phyloP scores from a whole-genome alignment of 1,140 invertebrate genomes.

The Drosophila simulans region DNA sequence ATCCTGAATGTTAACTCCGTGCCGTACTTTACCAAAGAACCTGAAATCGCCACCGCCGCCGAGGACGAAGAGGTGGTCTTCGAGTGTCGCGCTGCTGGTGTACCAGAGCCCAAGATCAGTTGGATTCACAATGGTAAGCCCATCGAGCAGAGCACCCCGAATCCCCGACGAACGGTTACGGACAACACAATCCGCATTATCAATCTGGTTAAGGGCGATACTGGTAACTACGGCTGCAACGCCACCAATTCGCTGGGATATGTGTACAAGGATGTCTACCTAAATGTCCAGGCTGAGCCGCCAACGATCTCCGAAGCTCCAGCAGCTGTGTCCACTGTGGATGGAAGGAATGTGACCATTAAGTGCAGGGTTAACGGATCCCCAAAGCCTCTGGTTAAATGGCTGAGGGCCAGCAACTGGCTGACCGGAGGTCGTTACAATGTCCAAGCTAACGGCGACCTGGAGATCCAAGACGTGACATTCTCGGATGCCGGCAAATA shows the following conservation, averaged over 20 bases:
- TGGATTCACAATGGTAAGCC: conserved; percentile 99
- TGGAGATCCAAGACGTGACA: conserved; percentile 93
- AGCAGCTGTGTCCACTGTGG: conserved; percentile 91
- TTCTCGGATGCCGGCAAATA: conserved; percentile 95
- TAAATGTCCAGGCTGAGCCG: conserved; percentile 97
- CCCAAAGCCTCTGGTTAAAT: conserved; percentile 97
- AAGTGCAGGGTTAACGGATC: conserved; percentile 98
- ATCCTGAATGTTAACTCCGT: conserved; percentile 92
- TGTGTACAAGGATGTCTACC: conserved; percentile 98
- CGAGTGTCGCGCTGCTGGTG: conserved; percentile 93
- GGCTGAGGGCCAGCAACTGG: conserved; percentile 92
- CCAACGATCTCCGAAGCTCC: conserved; percentile 96
- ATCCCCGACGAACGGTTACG: conserved; percentile 89
- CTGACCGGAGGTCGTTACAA: conserved; percentile 90
- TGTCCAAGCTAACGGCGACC: conserved; percentile 91
- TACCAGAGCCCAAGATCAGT: conserved; percentile 94
- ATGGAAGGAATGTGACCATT: conserved; percentile 92
- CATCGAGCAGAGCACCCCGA: conserved; percentile 90
- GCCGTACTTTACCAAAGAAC: conserved; percentile 97
- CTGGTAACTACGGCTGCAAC: conserved; percentile 99
- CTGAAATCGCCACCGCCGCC: conserved; percentile 93
- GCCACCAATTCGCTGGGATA: conserved; percentile 99
- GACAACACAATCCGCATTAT: conserved; percentile 92
- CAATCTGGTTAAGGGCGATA: conserved; percentile 94
- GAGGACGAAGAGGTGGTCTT: conserved; percentile 96